Evolutionary conservation across 2,888 invertebrate species (phyloP).

Genomic region (Ormyrus rosae): DNA sequence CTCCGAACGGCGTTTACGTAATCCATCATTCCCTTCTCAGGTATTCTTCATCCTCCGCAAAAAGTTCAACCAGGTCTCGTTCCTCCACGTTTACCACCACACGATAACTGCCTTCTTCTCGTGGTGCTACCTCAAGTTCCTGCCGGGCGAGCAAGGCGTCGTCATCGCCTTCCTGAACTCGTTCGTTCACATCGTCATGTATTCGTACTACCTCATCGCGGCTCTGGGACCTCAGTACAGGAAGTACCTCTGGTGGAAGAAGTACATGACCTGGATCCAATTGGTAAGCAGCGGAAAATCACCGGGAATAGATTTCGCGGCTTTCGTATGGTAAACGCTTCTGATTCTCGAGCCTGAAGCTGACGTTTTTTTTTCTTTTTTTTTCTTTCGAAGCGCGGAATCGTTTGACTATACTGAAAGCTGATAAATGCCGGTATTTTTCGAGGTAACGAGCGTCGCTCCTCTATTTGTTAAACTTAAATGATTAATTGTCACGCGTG

Average conservation of each 20-base stretch:
- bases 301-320: too few relatives aligned
- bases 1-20: too few relatives aligned
- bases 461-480: too few relatives aligned
- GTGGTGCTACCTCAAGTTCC: conserved; percentile 77
- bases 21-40: conserved; percentile 61
- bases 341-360: too few relatives aligned
- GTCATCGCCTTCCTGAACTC: conserved; percentile 85
- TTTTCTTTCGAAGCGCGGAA: too few relatives aligned
- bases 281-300: conserved; percentile 78
- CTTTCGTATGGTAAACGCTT: too few relatives aligned
- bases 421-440: too few relatives aligned
- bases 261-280: conserved; percentile 88
- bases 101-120: conserved; percentile 72
- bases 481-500: too few relatives aligned
- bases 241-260: conserved; percentile 91
- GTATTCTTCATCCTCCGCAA: conserved; percentile 79
- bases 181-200: conserved; percentile 89
- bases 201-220: conserved; percentile 86
- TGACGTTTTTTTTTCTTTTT: too few relatives aligned
- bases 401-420: too few relatives aligned
- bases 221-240: conserved; percentile 85
- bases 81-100: conserved; percentile 80
- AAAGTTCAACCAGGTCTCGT: conserved; percentile 79
- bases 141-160: conserved; percentile 83
- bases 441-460: too few relatives aligned